These are phyloP conservation scores for Cryptoleucopteryx plumbea DNA, from an alignment of 2,113 vertebrate species.

Conservation along the genomic window DNA sequence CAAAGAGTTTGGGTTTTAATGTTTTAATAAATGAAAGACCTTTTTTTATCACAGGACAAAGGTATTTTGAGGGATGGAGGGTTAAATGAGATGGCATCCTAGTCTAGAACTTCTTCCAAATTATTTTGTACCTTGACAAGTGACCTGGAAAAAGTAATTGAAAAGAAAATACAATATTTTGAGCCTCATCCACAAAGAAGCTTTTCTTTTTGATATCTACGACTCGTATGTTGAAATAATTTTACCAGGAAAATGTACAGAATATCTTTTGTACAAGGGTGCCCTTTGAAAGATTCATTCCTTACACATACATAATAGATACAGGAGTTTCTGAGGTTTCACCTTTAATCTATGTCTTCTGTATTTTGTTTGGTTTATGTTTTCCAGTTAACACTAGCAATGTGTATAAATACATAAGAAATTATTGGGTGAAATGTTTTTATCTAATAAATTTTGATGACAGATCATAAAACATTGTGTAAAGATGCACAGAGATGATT, in stretches of 20 bases:
- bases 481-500: conserved; percentile 10
- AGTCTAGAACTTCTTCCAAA: neutral
- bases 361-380: neutral
- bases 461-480: neutral
- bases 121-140: neutral
- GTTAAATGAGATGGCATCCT: neutral
- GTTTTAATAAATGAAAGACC: neutral
- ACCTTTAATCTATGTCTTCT: neutral
- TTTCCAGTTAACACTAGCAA: neutral
- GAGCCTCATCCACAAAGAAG: neutral
- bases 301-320: neutral
- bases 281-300: neutral
- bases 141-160: conserved; percentile 14
- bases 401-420: neutral
- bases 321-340: neutral
- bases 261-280: neutral
- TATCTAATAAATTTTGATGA: neutral
- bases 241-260: neutral
- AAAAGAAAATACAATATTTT: neutral
- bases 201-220: neutral
- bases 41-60: neutral
- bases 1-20: neutral
- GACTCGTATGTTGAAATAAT: neutral
- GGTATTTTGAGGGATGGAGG: neutral
- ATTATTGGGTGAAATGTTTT: neutral